phyloP scores from a whole-genome alignment of 2,113 vertebrate genomes.

The Mirounga angustirostris region DNA sequence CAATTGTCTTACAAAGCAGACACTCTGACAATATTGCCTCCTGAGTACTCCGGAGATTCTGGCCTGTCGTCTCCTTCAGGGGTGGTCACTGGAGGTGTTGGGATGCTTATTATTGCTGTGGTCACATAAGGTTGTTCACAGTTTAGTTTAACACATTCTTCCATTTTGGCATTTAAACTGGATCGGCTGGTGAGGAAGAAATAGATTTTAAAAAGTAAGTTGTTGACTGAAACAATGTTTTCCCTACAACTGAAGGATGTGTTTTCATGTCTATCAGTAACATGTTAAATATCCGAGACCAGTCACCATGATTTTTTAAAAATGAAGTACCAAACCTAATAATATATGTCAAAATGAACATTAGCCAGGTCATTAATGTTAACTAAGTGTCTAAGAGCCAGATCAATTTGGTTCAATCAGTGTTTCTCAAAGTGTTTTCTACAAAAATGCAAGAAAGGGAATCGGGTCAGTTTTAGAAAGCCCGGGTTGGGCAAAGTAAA shows the following conservation, averaged over 20 bases:
- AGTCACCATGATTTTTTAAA: background rate
- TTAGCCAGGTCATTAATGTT: background rate
- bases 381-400: background rate
- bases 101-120: constrained; percentile 95
- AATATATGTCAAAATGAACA: background rate
- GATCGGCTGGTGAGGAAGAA: constrained; percentile 90
- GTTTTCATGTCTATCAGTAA: background rate
- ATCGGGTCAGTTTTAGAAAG: background rate
- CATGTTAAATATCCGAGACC: background rate
- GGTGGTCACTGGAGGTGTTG: constrained; percentile 91
- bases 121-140: constrained; percentile 94
- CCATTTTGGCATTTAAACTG: constrained; percentile 96
- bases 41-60: constrained; percentile 90
- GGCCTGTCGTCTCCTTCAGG: constrained; percentile 90
- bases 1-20: constrained; percentile 94
- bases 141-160: constrained; percentile 96
- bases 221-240: accelerated
- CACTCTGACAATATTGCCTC: constrained; percentile 95
- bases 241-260: background rate
- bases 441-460: background rate
- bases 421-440: constrained; percentile 14
- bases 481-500: background rate
- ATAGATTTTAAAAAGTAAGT: constrained; percentile 49
- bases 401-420: background rate
- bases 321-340: background rate